Percentiles rank a stretch among this genome's conserved stretches.
These are phyloP conservation scores for Criorhina ranunculi DNA, from an alignment of 2,888 invertebrate genomes.

Conservation along the genomic window DNA sequence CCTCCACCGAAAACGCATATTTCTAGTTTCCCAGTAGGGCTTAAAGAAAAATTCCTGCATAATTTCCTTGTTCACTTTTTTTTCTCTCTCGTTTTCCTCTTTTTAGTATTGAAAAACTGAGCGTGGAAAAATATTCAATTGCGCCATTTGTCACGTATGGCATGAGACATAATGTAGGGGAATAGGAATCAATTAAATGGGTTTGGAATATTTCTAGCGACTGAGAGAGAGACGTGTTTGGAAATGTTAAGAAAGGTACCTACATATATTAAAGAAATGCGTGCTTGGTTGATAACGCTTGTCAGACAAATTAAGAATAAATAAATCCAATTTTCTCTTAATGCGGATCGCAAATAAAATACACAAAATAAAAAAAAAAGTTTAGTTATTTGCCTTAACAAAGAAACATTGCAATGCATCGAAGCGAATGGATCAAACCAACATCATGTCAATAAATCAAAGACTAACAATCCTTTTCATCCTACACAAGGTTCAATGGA, in stretches of 20 bases:
- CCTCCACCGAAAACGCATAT: constrained; percentile 46
- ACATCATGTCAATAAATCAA: no score
- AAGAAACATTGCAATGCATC: no score
- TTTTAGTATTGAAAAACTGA: constrained; percentile 45
- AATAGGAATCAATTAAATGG: constrained; percentile 73
- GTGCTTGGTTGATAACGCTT: constrained; percentile 22
- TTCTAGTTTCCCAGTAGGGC: constrained; percentile 57
- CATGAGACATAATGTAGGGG: constrained; percentile 65
- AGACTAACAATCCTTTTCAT: no score
- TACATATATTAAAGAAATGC: constrained; percentile 30
- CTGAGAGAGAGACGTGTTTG: constrained; percentile 60
- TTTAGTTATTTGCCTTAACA: no score
- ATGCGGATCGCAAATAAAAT: constrained; percentile 18
- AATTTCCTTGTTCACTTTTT: constrained; percentile 59
- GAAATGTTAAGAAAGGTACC: constrained; percentile 62
- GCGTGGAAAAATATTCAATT: constrained; percentile 69
- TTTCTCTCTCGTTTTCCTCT: constrained; percentile 18
- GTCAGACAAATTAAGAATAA: constrained; percentile 16
- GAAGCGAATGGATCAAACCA: no score
- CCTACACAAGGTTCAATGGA: constrained; percentile 43
- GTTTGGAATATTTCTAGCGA: constrained; percentile 63
- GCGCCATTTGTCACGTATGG: constrained; percentile 75
- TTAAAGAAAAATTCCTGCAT: constrained; percentile 72
- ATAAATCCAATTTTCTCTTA: neutral
- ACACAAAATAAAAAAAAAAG: no score